Percentiles rank a stretch among this genome's conserved stretches.
Conservation (phyloP, 2,888 invertebrate genomes). For the Drosophila lutescens region DNA sequence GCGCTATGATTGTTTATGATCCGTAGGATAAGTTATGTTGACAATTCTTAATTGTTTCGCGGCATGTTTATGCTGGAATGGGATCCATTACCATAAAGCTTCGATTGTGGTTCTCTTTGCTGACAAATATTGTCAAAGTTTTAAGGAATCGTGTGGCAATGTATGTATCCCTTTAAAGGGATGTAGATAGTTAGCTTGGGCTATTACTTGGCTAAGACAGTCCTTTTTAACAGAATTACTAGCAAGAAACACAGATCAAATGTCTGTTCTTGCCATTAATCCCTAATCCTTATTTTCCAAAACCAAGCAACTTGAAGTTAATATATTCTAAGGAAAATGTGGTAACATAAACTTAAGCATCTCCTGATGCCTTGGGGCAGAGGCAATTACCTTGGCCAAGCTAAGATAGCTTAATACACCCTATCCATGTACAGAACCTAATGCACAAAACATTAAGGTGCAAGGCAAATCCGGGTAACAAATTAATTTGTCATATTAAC, state of each 20-base stretch:
- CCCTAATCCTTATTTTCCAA: too few species aligned
- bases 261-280: too few species aligned
- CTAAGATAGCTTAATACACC: slow-evolving; percentile 37
- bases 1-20: slow-evolving; percentile 21
- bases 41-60: slow-evolving; percentile 28
- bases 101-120: too few species aligned
- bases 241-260: too few species aligned
- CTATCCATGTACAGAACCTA: slow-evolving; percentile 46
- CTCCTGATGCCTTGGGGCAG: slow-evolving; percentile 1
- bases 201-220: too few species aligned
- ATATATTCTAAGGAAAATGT: background rate
- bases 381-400: slow-evolving; percentile 18
- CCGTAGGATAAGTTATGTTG: slow-evolving; percentile 22
- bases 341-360: background rate
- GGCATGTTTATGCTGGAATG: background rate
- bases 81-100: background rate
- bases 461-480: slow-evolving; percentile 74
- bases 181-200: too few species aligned
- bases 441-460: slow-evolving; percentile 35
- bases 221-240: too few species aligned
- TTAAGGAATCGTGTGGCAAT: background rate
- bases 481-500: slow-evolving; percentile 81
- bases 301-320: too few species aligned
- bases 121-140: slow-evolving; percentile 1
- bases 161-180: too few species aligned